phyloP scores from a whole-genome alignment of 2,888 invertebrate species.

The Trichacis sp. region DNA sequence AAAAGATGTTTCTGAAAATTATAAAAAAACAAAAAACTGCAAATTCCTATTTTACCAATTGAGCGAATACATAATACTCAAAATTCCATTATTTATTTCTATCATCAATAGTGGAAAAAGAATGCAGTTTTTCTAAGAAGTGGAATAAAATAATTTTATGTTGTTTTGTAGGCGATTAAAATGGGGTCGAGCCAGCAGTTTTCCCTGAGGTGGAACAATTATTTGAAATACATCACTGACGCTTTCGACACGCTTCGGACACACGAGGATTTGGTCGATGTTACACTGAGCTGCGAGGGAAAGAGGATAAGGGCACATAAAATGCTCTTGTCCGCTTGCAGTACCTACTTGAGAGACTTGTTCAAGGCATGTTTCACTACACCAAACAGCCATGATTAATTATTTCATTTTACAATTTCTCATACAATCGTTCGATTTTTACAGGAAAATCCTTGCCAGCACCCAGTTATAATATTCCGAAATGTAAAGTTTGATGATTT shows the following conservation, averaged over 20 bases:
- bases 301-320: constrained; percentile 86
- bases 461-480: constrained; percentile 84
- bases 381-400: too few species aligned
- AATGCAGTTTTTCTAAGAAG: too few species aligned
- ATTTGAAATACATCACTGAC: constrained; percentile 83
- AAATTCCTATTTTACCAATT: too few species aligned
- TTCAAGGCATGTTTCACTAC: constrained; percentile 67
- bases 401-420: too few species aligned
- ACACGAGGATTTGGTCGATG: constrained; percentile 80
- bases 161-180: constrained; percentile 16
- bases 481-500: constrained; percentile 84
- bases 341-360: constrained; percentile 78
- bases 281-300: constrained; percentile 87
- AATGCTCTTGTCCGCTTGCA: constrained; percentile 87
- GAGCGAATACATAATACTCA: too few species aligned
- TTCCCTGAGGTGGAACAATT: constrained; percentile 89
- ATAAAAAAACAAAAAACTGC: too few species aligned
- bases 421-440: too few species aligned
- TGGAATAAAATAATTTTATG: background rate
- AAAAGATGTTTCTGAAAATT: too few species aligned
- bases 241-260: constrained; percentile 80
- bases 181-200: constrained; percentile 82
- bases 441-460: constrained; percentile 83
- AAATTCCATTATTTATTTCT: too few species aligned
- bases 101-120: too few species aligned